Percentiles rank a stretch among this genome's conserved stretches.
Conservation (phyloP, 2,888 invertebrate genomes). For the Terebella lapidaria region DNA sequence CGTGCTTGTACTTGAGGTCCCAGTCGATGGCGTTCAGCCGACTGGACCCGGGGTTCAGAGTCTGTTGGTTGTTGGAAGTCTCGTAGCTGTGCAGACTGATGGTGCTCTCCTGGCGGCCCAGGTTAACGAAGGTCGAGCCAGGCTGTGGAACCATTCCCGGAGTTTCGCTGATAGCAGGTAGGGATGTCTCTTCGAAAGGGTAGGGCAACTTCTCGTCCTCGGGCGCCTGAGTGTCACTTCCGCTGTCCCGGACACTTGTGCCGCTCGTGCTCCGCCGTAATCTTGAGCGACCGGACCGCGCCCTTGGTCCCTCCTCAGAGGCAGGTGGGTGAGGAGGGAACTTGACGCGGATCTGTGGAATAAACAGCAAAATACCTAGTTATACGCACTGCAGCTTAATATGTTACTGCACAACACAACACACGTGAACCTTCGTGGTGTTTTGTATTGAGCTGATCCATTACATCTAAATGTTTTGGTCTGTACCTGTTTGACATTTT, state of each 20-base stretch:
- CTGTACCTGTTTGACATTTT: conserved; percentile 5
- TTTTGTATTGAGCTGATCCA: too few species aligned
- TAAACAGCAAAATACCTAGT: background rate
- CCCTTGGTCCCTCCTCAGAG: background rate
- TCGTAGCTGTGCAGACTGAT: background rate
- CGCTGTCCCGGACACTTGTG: background rate
- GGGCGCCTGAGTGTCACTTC: background rate
- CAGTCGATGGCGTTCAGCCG: background rate
- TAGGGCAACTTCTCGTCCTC: background rate
- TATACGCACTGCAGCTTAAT: background rate
- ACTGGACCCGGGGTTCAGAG: background rate
- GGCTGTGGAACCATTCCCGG: background rate
- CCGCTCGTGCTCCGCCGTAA: background rate
- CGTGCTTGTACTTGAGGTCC: background rate
- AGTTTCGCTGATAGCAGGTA: background rate
- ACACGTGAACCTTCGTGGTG: too few species aligned
- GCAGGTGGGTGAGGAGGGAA: conserved; percentile 9
- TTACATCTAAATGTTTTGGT: background rate
- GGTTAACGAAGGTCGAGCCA: too few species aligned
- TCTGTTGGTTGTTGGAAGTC: background rate
- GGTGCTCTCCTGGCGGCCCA: background rate
- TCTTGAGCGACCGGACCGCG: background rate
- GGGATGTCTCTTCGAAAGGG: conserved; percentile 3
- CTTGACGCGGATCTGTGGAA: conserved; percentile 5
- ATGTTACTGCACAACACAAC: background rate